phyloP scores from a whole-genome alignment of 1,140 invertebrate species.

The Atta cephalotes region DNA sequence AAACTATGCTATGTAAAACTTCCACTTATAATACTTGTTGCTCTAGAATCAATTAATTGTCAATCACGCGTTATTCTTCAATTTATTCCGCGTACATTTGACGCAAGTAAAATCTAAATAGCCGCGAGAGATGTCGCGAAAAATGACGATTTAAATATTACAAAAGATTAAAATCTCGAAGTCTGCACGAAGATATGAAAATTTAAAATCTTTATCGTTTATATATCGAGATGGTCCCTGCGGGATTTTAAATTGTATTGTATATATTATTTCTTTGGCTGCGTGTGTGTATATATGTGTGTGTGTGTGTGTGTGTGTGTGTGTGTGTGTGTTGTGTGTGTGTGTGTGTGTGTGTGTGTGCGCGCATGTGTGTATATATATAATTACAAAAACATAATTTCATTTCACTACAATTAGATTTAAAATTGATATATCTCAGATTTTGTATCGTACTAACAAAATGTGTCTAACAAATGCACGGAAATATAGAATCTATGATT shows the following conservation, averaged over 20 bases:
- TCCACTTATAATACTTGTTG: not conserved
- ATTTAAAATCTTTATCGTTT: slow-evolving; percentile 64
- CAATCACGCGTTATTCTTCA: not conserved
- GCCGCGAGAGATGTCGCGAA: slow-evolving; percentile 8
- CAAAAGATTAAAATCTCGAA: slow-evolving; percentile 45
- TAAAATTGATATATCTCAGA: slow-evolving; percentile 62
- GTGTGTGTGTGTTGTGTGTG: too few relatives aligned
- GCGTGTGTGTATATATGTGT: slow-evolving; percentile 31
- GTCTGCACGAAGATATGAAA: slow-evolving; percentile 63
- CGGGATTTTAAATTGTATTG: slow-evolving; percentile 75
- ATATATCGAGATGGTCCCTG: slow-evolving; percentile 78
- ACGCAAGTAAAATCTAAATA: slow-evolving; percentile 33
- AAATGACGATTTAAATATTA: slow-evolving; percentile 58
- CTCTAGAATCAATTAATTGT: slow-evolving; percentile 30
- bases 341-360: too few relatives aligned
- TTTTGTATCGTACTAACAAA: slow-evolving; percentile 45
- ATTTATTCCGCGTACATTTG: slow-evolving; percentile 13
- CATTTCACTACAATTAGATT: slow-evolving; percentile 24
- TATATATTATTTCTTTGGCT: slow-evolving; percentile 49
- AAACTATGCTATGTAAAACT: slow-evolving; percentile 38
- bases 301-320: not conserved
- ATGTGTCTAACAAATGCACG: slow-evolving; percentile 32
- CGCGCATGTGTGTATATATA: not conserved
- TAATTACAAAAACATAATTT: slow-evolving; percentile 70
- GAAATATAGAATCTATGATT: slow-evolving; percentile 54